These are phyloP conservation scores for Amiota minor DNA, from an alignment of 2,888 invertebrate species.

Conservation along the genomic window DNA sequence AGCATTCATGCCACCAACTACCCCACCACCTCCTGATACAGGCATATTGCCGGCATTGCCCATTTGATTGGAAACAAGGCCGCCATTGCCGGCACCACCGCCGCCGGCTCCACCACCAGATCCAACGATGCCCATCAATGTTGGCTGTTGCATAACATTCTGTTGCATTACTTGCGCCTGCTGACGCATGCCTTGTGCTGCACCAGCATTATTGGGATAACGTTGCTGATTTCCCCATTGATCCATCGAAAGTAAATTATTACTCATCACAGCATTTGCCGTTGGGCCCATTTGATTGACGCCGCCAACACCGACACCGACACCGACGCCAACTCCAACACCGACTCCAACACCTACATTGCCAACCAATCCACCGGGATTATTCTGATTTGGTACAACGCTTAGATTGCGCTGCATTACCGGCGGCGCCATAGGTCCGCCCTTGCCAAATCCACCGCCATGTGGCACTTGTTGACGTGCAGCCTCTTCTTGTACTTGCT, in stretches of 20 bases:
- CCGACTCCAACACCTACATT: conserved; percentile 46
- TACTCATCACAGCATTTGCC: conserved; percentile 70
- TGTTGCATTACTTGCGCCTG: conserved; percentile 75
- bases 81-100: conserved; percentile 54
- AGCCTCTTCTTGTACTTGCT: conserved; percentile 92
- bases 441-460: conserved; percentile 82
- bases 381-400: conserved; percentile 66
- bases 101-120: conserved; percentile 67
- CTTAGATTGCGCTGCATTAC: conserved; percentile 75
- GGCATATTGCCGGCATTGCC: conserved; percentile 57
- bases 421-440: conserved; percentile 74
- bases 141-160: conserved; percentile 70
- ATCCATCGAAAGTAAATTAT: conserved; percentile 76
- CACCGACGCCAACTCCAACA: conserved; percentile 47
- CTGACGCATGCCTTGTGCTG: conserved; percentile 71
- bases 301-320: conserved; percentile 49
- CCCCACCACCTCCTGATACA: conserved; percentile 49
- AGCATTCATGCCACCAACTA: conserved; percentile 60
- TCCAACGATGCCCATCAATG: conserved; percentile 71
- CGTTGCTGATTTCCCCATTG: conserved; percentile 75
- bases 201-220: conserved; percentile 54
- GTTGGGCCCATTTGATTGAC: conserved; percentile 57
- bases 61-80: conserved; percentile 68
- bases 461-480: conserved; percentile 90
- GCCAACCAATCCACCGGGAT: conserved; percentile 51